These are phyloP conservation scores for Phortica variegata DNA, from an alignment of 1,140 invertebrate genomes.

Conservation along the genomic window DNA sequence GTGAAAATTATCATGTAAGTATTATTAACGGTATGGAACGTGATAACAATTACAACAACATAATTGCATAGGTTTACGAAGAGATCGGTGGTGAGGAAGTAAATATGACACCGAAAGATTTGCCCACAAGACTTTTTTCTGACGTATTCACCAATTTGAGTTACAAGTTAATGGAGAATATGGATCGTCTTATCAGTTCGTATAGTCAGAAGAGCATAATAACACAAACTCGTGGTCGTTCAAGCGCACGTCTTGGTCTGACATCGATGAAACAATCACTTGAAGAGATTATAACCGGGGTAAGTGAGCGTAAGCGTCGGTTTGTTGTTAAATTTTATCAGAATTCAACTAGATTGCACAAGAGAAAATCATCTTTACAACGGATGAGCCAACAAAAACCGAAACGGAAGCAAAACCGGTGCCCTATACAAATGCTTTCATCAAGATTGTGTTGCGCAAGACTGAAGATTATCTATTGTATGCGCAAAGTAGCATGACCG, in stretches of 20 bases:
- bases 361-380: slow-evolving; percentile 32
- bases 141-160: slow-evolving; percentile 25
- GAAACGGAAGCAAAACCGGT: not conserved
- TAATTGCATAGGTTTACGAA: slow-evolving; percentile 22
- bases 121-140: not conserved
- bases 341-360: slow-evolving; percentile 15
- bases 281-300: slow-evolving; percentile 35
- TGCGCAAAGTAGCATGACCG: slow-evolving; percentile 64
- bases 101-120: slow-evolving; percentile 29
- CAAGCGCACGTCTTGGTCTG: slow-evolving; percentile 26
- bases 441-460: slow-evolving; percentile 66
- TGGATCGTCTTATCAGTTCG: slow-evolving; percentile 5
- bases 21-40: not conserved
- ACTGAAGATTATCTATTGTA: slow-evolving; percentile 67
- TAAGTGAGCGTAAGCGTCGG: not conserved
- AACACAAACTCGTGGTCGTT: slow-evolving; percentile 19
- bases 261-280: slow-evolving; percentile 40
- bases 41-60: not conserved
- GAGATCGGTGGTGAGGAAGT: slow-evolving; percentile 11
- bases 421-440: slow-evolving; percentile 32
- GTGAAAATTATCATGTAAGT: slow-evolving; percentile 25
- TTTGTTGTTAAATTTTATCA: too few species aligned
- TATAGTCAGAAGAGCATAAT: not conserved
- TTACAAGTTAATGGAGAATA: slow-evolving; percentile 18
- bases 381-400: not conserved